A percentile compares a stretch with the other conserved stretches of the same genome.
phyloP scores from a whole-genome alignment of 2,888 invertebrate species.

The Willowsia nigromaculata region DNA sequence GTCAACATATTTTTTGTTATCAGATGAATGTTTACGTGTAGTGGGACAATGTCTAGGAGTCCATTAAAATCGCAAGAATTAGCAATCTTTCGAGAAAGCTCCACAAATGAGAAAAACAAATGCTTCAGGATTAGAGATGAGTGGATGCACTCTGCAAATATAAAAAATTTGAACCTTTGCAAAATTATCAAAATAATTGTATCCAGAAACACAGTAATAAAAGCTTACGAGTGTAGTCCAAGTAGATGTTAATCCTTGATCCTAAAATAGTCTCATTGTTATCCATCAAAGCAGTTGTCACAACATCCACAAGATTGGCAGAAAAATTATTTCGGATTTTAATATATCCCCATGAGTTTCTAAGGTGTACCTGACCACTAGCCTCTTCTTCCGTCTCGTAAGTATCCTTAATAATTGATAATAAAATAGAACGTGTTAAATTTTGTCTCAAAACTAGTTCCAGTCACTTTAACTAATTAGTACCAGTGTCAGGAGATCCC shows the following conservation, averaged over 20 bases:
- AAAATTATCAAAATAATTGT: not conserved
- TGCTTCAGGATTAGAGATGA: not conserved
- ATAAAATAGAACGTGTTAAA: too few species aligned
- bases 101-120: not conserved
- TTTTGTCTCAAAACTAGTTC: too few species aligned
- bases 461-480: not conserved
- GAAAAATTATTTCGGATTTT: slow-evolving; percentile 1
- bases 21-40: too few species aligned
- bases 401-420: not conserved
- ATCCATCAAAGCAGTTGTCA: not conserved
- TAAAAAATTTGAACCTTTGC: too few species aligned
- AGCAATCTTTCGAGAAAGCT: not conserved
- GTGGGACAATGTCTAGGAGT: not conserved
- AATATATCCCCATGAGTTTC: slow-evolving; percentile 13
- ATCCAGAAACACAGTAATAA: not conserved
- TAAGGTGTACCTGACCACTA: not conserved
- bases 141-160: slow-evolving; percentile 23
- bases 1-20: too few species aligned
- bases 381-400: not conserved
- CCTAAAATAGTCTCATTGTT: slow-evolving; percentile 32
- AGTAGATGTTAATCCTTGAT: not conserved
- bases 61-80: not conserved
- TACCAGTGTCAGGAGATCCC: not conserved
- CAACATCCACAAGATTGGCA: slow-evolving; percentile 7
- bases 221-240: not conserved